Conservation (phyloP, 2,797 vertebrate genomes). For the Streptopelia turtur region DNA sequence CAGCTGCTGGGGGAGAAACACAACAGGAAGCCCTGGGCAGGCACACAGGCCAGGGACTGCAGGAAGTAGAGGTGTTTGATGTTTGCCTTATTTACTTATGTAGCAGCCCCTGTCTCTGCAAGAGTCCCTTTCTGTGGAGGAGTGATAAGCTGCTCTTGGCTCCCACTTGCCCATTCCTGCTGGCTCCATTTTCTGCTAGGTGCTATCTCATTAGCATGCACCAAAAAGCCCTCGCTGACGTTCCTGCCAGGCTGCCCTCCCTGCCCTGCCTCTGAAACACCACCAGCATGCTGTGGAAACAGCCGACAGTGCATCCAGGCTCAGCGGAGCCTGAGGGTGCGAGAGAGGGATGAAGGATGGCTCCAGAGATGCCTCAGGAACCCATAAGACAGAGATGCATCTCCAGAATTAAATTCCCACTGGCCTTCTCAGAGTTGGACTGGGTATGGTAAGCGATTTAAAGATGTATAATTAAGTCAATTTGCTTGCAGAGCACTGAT, state of each 20-base stretch:
- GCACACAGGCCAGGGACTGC: not conserved
- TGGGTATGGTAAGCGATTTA: not conserved
- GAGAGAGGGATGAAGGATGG: not conserved
- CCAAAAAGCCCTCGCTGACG: not conserved
- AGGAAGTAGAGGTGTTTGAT: conserved; percentile 27
- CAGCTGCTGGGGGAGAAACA: not conserved
- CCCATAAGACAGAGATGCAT: not conserved
- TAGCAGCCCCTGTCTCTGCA: not conserved
- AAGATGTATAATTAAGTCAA: not conserved
- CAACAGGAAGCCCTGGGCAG: not conserved
- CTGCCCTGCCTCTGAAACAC: not conserved
- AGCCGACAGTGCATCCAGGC: accelerated
- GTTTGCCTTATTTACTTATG: conserved; percentile 39
- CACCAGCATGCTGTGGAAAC: not conserved
- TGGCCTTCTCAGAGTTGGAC: not conserved
- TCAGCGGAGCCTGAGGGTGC: not conserved
- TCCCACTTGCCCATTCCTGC: not conserved
- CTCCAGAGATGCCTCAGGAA: not conserved
- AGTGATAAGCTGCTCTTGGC: not conserved
- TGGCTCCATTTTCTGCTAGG: not conserved
- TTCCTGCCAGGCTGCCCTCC: not conserved
- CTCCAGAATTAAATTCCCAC: not conserved
- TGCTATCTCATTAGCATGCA: not conserved
- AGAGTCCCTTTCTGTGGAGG: not conserved
- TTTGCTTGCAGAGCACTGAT: not conserved